Evolutionary conservation across 2,113 vertebrate genomes (phyloP).

Genomic region (Gorsachius goisagi): DNA sequence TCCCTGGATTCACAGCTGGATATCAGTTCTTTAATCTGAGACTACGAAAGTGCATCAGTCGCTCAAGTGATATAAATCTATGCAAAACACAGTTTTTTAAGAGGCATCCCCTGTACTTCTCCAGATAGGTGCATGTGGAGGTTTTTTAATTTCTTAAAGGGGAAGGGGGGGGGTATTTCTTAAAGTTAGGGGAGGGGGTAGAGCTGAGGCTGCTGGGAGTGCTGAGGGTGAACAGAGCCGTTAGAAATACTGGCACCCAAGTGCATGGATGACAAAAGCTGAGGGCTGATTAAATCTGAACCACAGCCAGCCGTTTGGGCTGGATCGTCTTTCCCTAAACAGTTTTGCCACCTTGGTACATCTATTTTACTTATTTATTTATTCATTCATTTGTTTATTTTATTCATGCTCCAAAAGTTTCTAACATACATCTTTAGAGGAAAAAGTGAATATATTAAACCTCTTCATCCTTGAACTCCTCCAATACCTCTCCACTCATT

Average conservation of each 20-base stretch:
- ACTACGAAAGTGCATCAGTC: neutral
- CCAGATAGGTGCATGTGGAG: neutral
- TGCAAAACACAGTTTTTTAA: neutral
- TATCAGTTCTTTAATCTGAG: neutral
- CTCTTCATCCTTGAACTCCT: neutral
- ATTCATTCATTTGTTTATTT: neutral
- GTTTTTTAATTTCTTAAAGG: neutral
- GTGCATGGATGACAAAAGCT: neutral
- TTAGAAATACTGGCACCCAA: neutral
- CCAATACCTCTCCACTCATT: neutral
- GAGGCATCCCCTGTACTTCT: neutral
- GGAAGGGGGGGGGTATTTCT: neutral
- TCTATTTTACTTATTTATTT: neutral
- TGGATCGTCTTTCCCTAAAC: neutral
- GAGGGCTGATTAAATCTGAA: neutral
- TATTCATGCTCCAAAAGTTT: neutral
- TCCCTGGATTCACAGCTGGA: neutral
- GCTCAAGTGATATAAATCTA: neutral
- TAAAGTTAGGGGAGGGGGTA: too few relatives aligned
- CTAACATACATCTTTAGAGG: neutral
- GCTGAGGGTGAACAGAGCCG: neutral
- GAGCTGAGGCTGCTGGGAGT: neutral
- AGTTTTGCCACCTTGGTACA: neutral
- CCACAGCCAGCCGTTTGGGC: neutral
- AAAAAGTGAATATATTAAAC: neutral